Conservation (phyloP, 2,888 invertebrate genomes). For the Rhingia campestris region DNA sequence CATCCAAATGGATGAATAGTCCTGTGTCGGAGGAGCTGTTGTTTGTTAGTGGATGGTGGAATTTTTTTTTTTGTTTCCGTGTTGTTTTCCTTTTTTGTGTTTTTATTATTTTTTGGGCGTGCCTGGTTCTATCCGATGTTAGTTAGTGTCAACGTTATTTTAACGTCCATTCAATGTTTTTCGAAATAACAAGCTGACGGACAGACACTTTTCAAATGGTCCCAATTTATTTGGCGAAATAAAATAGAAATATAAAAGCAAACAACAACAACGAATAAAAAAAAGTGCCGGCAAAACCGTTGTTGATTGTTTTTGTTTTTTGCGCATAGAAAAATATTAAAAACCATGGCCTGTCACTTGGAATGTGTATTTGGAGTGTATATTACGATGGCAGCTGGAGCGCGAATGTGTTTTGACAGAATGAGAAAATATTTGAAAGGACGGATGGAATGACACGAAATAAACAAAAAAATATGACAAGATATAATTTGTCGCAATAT, state of each 20-base stretch:
- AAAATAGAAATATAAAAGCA: conserved; percentile 33
- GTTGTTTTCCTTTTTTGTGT: conserved; percentile 28
- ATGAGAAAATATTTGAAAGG: conserved; percentile 57
- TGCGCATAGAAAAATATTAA: conserved; percentile 66
- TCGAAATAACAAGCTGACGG: conserved; percentile 70
- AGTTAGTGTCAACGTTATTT: conserved; percentile 73
- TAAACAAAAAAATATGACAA: conserved; percentile 27
- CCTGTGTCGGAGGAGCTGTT: conserved; percentile 14
- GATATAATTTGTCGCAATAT: conserved; percentile 54
- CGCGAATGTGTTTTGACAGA: conserved; percentile 65
- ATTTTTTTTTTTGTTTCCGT: conserved; percentile 37
- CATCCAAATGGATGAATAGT: conserved; percentile 48
- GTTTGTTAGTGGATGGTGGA: background rate
- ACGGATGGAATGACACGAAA: conserved; percentile 55
- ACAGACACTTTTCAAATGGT: conserved; percentile 74
- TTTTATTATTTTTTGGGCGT: conserved; percentile 11
- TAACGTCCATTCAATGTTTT: conserved; percentile 63
- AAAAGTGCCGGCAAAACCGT: background rate
- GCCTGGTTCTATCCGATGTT: conserved; percentile 54
- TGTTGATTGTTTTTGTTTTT: conserved; percentile 58
- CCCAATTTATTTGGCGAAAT: conserved; percentile 68
- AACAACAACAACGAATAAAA: conserved; percentile 13
- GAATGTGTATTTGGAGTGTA: conserved; percentile 52
- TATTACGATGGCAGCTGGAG: conserved; percentile 44
- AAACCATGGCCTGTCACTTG: conserved; percentile 53